Conservation (phyloP, 2,888 invertebrate genomes). For the Acanthosepion esculentum region DNA sequence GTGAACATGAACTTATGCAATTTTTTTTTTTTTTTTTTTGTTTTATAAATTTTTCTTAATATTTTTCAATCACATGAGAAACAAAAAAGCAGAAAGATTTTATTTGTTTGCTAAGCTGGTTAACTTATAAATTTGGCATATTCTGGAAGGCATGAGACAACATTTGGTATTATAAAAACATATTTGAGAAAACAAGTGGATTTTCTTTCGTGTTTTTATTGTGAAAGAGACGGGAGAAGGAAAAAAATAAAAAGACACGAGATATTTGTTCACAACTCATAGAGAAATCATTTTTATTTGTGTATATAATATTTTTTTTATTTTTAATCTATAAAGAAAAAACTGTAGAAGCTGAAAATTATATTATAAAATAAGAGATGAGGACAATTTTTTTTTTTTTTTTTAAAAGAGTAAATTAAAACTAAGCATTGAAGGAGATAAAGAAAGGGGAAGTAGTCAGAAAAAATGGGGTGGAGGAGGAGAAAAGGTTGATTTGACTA, state of each 20-base stretch:
- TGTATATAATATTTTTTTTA: background rate
- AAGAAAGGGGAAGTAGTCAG: background rate
- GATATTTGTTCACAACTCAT: slow-evolving; percentile 33
- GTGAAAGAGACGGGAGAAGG: background rate
- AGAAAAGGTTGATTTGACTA: background rate
- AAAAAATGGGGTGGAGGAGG: background rate
- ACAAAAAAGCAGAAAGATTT: background rate
- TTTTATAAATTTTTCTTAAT: background rate
- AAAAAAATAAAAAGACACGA: background rate
- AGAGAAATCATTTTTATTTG: background rate
- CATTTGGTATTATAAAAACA: background rate
- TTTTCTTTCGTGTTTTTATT: background rate
- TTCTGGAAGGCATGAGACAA: background rate
- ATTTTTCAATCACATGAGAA: background rate
- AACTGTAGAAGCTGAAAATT: too few relatives aligned
- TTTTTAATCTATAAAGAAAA: too few relatives aligned
- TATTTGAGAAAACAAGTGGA: background rate
- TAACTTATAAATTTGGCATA: background rate
- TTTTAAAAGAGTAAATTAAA: background rate
- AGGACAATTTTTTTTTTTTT: background rate
- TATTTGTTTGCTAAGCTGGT: background rate
- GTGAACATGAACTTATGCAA: background rate
- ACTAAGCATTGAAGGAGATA: background rate
- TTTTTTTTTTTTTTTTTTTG: background rate
- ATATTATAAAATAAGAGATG: background rate